phyloP scores from a whole-genome alignment of 2,797 vertebrate species.

The Cossypha caffra region DNA sequence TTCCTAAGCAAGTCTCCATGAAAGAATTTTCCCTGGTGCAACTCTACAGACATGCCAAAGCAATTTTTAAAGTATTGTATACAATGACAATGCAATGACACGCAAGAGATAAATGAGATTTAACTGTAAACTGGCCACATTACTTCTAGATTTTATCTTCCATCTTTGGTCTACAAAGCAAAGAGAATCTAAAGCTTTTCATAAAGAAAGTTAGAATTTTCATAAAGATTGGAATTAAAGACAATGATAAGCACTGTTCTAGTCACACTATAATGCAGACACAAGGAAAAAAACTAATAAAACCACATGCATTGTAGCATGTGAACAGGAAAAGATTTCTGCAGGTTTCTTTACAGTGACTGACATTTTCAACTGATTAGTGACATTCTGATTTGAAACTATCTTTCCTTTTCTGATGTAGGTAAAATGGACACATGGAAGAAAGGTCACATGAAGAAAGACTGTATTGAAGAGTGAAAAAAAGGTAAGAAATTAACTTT shows the following conservation, averaged over 20 bases:
- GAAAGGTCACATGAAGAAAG: not conserved
- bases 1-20: not conserved
- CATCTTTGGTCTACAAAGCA: not conserved
- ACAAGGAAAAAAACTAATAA: not conserved
- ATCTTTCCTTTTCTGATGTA: not conserved
- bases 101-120: not conserved
- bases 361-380: not conserved
- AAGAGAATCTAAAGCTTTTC: not conserved
- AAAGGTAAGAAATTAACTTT: not conserved
- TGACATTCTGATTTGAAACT: not conserved
- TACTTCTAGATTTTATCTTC: not conserved
- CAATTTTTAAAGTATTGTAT: not conserved
- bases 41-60: not conserved
- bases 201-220: not conserved
- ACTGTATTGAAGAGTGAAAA: not conserved
- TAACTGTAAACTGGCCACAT: not conserved
- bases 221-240: not conserved
- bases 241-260: not conserved
- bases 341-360: not conserved
- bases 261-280: not conserved
- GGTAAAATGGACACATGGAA: not conserved
- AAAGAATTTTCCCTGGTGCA: not conserved
- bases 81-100: not conserved
- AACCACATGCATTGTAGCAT: not conserved
- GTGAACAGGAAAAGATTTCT: not conserved